Evolutionary conservation across 2,888 invertebrate species (phyloP).

Genomic region (Polia nebulosa): DNA sequence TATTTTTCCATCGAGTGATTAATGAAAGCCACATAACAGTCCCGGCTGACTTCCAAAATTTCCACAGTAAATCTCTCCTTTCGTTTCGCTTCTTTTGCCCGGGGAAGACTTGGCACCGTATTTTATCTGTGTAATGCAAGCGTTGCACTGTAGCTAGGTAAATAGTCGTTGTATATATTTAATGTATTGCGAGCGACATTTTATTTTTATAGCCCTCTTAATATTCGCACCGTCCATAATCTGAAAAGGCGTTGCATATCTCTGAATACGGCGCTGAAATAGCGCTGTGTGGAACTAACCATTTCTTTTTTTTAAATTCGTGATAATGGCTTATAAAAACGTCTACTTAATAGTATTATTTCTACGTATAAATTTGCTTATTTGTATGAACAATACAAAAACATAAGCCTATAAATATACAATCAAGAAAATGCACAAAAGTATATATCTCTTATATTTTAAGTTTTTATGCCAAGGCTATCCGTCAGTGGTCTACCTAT

Average conservation of each 20-base stretch:
- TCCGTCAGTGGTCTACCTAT: constrained; percentile 70
- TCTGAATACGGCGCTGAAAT: constrained; percentile 36
- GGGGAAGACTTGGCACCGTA: constrained; percentile 89
- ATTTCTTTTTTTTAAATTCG: constrained; percentile 14
- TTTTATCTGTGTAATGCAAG: constrained; percentile 89
- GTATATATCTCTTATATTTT: not conserved
- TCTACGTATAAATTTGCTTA: not conserved
- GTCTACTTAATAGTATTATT: not conserved
- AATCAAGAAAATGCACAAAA: not conserved
- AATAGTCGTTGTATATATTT: constrained; percentile 75
- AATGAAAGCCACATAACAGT: constrained; percentile 85
- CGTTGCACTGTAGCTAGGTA: constrained; percentile 86
- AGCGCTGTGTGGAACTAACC: constrained; percentile 1
- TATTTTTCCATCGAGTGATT: constrained; percentile 87
- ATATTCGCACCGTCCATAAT: constrained; percentile 59
- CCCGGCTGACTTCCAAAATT: constrained; percentile 91
- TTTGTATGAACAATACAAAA: not conserved
- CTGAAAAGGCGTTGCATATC: constrained; percentile 54
- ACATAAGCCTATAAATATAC: not conserved
- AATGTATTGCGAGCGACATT: constrained; percentile 70
- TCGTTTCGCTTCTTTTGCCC: constrained; percentile 89
- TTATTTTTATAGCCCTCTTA: constrained; percentile 66
- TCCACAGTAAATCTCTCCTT: constrained; percentile 86
- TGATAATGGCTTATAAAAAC: constrained; percentile 5
- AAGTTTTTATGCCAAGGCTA: constrained; percentile 42